Evolutionary conservation across 2,113 vertebrate genomes (phyloP), one percentile per base, ranked within the genome.

Genomic region (Trachemys scripta): DNA sequence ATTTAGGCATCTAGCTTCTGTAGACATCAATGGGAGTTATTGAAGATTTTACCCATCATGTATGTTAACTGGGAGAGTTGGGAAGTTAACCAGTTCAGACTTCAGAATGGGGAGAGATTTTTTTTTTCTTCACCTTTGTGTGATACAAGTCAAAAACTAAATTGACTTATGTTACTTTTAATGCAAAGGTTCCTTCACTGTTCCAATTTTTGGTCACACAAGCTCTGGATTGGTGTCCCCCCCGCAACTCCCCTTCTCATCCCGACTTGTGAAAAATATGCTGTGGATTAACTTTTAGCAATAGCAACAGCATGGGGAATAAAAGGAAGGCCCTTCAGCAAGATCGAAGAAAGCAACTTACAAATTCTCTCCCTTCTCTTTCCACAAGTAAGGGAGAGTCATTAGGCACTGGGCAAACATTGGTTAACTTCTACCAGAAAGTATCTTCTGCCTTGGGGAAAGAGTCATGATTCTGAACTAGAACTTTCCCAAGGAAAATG

Each of bases 401-500:
- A 84, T 62, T 4, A 5, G 78, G 83, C 29, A 80, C 85, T 57
- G 80, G 89, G 72, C 86, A 92, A 95, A 96, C 86, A 65, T 81
- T 84, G 87, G 94, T 81, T 92, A 93, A 38, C 72, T 91, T 72
- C 83, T 93, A 86, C 95, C 49, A 82, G 95, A 95, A 92, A 84
- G 79, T 86, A 94, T 94, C 93, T 94, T 95, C 89, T 95, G 6
- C 56, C 93, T 72, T 57, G 87, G 49, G 95, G 93, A 86, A 49
- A 89, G 83, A 91, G 80, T 84, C 93, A 88, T 95, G 94, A 79
- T 95, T 88, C 35, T 80, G 89, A 90, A 96, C 83, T 81, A 95
- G 89, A 95, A 80, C 84, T 95, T 96, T 92, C 82, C 93, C 93
- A 89, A 95, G 62, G 78, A 87, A 96, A 87, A 92, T 84, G 79